These are phyloP conservation scores for Dolichallabes microphthalmus DNA, from an alignment of 2,113 vertebrate species.

Conservation along the genomic window DNA sequence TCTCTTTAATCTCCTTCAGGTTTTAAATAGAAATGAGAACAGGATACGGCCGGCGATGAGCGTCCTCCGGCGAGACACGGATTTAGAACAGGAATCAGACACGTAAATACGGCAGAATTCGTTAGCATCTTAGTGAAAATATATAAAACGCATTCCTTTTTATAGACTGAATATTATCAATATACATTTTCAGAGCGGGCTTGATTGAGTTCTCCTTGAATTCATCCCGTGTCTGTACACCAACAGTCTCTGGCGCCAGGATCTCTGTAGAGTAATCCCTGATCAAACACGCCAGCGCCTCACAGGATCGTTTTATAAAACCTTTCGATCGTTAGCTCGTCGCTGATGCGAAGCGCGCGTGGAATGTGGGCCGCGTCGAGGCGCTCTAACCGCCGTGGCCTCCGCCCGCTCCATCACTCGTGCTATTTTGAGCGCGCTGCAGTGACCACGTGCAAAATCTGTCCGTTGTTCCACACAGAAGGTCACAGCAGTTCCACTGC, in stretches of 20 bases:
- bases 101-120: background rate
- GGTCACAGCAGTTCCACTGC: background rate
- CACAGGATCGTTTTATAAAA: background rate
- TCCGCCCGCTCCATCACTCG: background rate
- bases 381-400: background rate
- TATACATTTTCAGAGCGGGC: background rate
- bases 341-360: background rate
- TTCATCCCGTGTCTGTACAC: background rate
- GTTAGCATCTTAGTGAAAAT: background rate
- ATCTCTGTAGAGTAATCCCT: background rate
- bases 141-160: background rate
- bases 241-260: too few species aligned
- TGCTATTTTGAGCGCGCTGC: background rate
- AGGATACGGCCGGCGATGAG: background rate
- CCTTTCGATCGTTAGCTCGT: background rate
- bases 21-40: constrained; percentile 23
- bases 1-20: constrained; percentile 20
- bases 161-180: background rate
- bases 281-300: background rate
- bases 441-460: background rate
- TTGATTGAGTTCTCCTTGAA: background rate
- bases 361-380: background rate
- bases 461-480: background rate
- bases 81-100: constrained; percentile 1
- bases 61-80: background rate